These are phyloP conservation scores for Halictus quadricinctus DNA, from an alignment of 2,888 invertebrate species.

Conservation along the genomic window DNA sequence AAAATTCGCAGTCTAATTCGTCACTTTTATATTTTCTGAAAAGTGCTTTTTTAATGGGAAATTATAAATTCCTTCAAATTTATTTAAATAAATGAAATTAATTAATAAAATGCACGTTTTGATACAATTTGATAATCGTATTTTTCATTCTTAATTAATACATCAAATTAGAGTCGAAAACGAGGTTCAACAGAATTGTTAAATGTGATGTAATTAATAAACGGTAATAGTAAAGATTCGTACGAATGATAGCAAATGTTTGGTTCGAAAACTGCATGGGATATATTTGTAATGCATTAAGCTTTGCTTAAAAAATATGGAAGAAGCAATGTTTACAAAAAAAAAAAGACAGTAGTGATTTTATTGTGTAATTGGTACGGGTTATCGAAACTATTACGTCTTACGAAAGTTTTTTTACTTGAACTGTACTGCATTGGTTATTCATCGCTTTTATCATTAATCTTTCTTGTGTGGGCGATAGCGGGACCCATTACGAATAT, in stretches of 20 bases:
- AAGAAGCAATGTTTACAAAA: not conserved
- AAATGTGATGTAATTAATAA: no score
- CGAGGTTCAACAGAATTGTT: no score
- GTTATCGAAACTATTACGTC: not conserved
- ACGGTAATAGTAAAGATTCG: no score
- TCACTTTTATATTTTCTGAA: no score
- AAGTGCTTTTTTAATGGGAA: no score
- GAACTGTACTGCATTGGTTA: not conserved
- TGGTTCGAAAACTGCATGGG: not conserved
- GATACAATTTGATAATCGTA: no score
- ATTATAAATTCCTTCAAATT: no score
- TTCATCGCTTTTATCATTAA: not conserved
- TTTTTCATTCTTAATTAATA: no score
- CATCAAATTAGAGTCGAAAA: no score
- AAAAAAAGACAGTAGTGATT: not conserved
- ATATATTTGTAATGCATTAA: not conserved
- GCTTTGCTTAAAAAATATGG: not conserved
- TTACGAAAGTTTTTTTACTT: not conserved
- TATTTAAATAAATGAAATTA: no score
- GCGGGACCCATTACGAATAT: slow-evolving; percentile 1
- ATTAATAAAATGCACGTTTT: no score
- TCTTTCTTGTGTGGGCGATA: not conserved
- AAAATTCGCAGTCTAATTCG: not conserved
- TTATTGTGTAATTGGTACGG: not conserved
- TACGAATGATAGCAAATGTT: not conserved